Conservation (phyloP, 2,797 vertebrate genomes). For the Smutsia temminckii region DNA sequence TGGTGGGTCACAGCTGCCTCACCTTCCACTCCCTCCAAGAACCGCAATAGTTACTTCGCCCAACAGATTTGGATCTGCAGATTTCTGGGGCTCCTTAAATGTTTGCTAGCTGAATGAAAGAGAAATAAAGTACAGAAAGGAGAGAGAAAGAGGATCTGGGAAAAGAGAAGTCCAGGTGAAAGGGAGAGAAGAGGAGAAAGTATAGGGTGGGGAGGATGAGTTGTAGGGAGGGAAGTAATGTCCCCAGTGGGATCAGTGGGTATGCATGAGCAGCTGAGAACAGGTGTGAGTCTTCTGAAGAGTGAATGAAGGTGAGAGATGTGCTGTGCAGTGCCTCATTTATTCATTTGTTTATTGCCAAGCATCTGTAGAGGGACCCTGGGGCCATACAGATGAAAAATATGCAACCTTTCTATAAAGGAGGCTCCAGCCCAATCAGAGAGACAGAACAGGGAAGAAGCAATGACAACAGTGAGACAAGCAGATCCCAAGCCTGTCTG, state of each 20-base stretch:
- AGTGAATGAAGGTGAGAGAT: not conserved
- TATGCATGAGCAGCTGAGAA: not conserved
- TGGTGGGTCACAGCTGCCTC: not conserved
- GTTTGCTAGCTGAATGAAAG: not conserved
- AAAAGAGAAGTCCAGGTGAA: slow-evolving; percentile 18
- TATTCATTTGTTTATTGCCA: not conserved
- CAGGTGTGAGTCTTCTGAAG: not conserved
- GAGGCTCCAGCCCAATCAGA: not conserved
- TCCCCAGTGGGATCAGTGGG: not conserved
- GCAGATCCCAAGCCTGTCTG: not conserved
- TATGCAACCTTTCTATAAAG: not conserved
- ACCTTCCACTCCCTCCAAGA: not conserved
- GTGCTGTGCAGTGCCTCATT: not conserved
- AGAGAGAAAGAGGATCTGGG: not conserved
- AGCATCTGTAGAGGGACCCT: not conserved
- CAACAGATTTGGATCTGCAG: not conserved
- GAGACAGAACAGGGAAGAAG: not conserved
- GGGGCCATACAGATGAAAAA: not conserved
- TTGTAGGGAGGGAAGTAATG: not conserved
- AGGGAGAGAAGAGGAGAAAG: not conserved
- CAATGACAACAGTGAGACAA: not conserved
- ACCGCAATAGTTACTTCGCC: not conserved
- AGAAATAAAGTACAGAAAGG: not conserved
- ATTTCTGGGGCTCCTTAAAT: not conserved
- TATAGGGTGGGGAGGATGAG: not conserved